A percentile compares a stretch with the other conserved stretches of the same genome.
Conservation (phyloP, 2,113 vertebrate genomes). For the Hypomesus transpacificus region DNA sequence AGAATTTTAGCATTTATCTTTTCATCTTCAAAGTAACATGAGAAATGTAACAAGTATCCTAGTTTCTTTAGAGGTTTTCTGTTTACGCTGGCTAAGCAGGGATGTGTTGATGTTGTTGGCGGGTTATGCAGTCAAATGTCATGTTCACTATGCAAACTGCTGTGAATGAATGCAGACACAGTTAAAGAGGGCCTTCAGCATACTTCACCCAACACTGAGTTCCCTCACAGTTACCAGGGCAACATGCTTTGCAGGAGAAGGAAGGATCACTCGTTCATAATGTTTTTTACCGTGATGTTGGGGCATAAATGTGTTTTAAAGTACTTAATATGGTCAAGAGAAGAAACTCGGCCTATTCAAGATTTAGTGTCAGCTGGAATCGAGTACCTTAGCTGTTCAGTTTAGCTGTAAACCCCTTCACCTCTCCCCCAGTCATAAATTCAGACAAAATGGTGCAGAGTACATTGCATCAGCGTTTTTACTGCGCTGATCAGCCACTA, state of each 20-base stretch:
- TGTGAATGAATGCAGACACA: background rate
- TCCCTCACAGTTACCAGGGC: constrained; percentile 59
- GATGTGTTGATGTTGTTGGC: too few species aligned
- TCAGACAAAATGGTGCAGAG: constrained; percentile 33
- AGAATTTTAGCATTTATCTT: too few species aligned
- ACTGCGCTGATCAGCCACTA: constrained; percentile 35
- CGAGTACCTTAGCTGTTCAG: constrained; percentile 26
- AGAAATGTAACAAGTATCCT: too few species aligned
- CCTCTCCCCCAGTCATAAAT: constrained; percentile 33
- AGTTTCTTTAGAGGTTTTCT: too few species aligned
- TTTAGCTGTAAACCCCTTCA: constrained; percentile 19
- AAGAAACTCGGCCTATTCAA: constrained; percentile 17
- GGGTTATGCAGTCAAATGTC: too few species aligned
- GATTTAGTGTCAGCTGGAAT: constrained; percentile 37
- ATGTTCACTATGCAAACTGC: too few species aligned
- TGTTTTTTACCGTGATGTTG: too few species aligned
- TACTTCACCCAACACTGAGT: constrained; percentile 41
- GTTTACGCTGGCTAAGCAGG: too few species aligned
- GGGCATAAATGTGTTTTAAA: constrained; percentile 2
- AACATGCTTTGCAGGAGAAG: constrained; percentile 49
- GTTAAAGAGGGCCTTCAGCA: constrained; percentile 56
- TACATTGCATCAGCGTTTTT: constrained; percentile 52
- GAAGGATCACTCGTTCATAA: constrained; percentile 36
- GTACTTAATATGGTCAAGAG: constrained; percentile 18
- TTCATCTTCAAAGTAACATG: too few species aligned